A percentile compares a stretch with the other conserved stretches of the same genome.
Evolutionary conservation across 2,113 vertebrate genomes (phyloP).

Genomic region (Falcunculus frontatus): DNA sequence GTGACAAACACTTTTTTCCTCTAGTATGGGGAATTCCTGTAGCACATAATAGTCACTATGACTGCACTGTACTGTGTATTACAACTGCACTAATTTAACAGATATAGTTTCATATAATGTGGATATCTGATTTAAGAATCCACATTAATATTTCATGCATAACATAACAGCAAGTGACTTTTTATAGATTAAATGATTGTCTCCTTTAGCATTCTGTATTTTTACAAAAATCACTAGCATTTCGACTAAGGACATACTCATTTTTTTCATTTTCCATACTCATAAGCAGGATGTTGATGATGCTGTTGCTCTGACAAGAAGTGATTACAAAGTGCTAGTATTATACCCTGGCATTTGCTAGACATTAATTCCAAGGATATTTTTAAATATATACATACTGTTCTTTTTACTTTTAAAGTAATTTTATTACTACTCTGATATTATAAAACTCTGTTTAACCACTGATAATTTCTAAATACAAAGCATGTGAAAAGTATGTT

Average conservation of each 20-base stretch:
- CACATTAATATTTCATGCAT: background rate
- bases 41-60: background rate
- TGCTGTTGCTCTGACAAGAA: slow-evolving; percentile 30
- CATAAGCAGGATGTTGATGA: slow-evolving; percentile 39
- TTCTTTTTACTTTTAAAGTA: slow-evolving; percentile 61
- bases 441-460: slow-evolving; percentile 74
- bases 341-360: slow-evolving; percentile 69
- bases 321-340: slow-evolving; percentile 75
- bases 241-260: background rate
- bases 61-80: background rate
- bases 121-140: background rate
- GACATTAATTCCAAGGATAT: slow-evolving; percentile 68
- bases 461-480: slow-evolving; percentile 70
- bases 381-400: slow-evolving; percentile 67
- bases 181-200: slow-evolving; percentile 69
- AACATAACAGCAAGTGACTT: slow-evolving; percentile 13
- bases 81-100: background rate
- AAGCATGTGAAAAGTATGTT: slow-evolving; percentile 69
- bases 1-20: background rate
- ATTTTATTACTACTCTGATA: slow-evolving; percentile 68
- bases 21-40: background rate
- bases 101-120: background rate
- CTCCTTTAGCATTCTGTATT: slow-evolving; percentile 58
- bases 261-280: slow-evolving; percentile 43
- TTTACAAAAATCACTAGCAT: slow-evolving; percentile 58